Evolutionary conservation across 2,797 vertebrate species (phyloP), one percentile per base, ranked within the genome.

Genomic region (Graptemys geographica): DNA sequence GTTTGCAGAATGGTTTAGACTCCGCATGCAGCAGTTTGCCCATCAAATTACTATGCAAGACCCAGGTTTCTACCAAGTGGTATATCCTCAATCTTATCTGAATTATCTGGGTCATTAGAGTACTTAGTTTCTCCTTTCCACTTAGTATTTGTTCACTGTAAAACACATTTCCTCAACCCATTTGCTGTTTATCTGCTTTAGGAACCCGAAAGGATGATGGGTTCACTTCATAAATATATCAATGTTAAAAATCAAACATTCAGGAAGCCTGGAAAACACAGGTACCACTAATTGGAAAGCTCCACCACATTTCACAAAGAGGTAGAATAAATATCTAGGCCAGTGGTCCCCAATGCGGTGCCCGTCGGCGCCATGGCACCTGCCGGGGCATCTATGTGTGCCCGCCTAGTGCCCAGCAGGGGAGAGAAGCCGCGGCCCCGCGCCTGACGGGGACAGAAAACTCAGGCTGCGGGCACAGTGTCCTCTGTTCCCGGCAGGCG

Each of bases 51-150:
- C 28, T 86, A 78, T 12, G 27, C 3, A 57, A 69, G 57, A 81
- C 37, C 59, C 72, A 33, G 74, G 6, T 92, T 96, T 95, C 86
- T 81, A 88, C 44, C 44, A 37, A 83, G 84, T 27, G 83, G 2
- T n/a, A 47, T 69, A 92, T 80, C 52, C 33, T 92, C 82, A 89
- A 86, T 49, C 83, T 85, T 81, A 33, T 28, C 57, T 86, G 90
- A 93, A 95, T 79, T 92, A 85, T 81, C 55, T 52, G 65, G 16
- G 16, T 84, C 83, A 92, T 79, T 87, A 89, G 82, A 25, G 56
- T 10, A 53, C 5, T n/a, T 52, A 1, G 11, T 89, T 90, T 88
- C 18, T 72, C n/a, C 15, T 56, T 96, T 65, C 80, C 55, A 57
- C 74, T 90, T 52, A 5, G 19, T 9, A 52, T 74, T 74, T 74